Evolutionary conservation across 2,888 invertebrate species (phyloP).

Genomic region (Tetragonula carbonaria): DNA sequence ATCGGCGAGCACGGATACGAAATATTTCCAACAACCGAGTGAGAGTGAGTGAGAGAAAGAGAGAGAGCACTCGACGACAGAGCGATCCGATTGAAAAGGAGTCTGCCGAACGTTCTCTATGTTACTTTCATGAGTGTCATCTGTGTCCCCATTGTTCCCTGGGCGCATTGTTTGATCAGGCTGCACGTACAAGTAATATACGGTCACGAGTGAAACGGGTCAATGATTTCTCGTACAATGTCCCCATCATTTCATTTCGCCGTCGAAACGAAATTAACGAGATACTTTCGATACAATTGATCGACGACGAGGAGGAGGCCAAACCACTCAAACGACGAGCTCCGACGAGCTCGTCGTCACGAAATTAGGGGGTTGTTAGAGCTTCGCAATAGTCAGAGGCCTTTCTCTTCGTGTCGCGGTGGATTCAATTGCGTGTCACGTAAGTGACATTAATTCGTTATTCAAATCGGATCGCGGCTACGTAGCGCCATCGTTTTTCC

Average conservation of each 20-base stretch:
- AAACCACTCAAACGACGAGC: constrained; percentile 13
- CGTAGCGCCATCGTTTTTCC: constrained; percentile 2
- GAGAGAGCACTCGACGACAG: constrained; percentile 6
- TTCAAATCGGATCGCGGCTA: constrained; percentile 32
- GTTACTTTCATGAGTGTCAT: constrained; percentile 46
- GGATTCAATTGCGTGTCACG: constrained; percentile 3
- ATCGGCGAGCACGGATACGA: background rate
- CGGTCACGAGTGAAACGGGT: constrained; percentile 31
- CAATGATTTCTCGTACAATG: constrained; percentile 40
- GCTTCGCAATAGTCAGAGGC: background rate
- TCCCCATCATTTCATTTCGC: background rate
- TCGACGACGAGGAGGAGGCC: constrained; percentile 5
- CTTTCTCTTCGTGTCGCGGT: background rate
- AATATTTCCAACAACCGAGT: constrained; percentile 16
- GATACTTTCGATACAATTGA: constrained; percentile 25
- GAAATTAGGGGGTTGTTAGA: background rate
- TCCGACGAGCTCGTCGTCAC: background rate
- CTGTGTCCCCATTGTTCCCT: constrained; percentile 15
- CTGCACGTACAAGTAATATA: constrained; percentile 32
- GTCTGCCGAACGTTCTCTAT: constrained; percentile 27
- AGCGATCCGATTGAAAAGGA: constrained; percentile 17
- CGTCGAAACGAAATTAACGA: constrained; percentile 33
- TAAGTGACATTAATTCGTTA: constrained; percentile 59
- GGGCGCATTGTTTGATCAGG: constrained; percentile 29
- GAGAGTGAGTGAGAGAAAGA: too few species aligned